Evolutionary conservation across 2,888 invertebrate species (phyloP).

Genomic region (Cheilosia pagana): DNA sequence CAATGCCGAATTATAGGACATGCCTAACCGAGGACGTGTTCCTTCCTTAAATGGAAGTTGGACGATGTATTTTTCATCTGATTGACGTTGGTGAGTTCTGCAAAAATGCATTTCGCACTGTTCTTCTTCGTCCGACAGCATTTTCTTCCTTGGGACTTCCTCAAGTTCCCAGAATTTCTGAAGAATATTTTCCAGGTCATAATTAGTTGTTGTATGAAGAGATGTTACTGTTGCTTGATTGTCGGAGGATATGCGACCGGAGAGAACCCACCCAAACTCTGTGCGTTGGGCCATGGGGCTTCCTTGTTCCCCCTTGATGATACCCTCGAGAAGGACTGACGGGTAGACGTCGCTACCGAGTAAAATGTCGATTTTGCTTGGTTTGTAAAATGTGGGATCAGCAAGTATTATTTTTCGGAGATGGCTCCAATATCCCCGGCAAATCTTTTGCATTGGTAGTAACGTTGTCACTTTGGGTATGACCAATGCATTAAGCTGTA

Average conservation of each 20-base stretch:
- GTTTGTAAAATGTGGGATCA: neutral
- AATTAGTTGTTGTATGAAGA: neutral
- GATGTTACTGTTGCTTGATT: neutral
- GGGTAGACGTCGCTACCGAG: conserved; percentile 23
- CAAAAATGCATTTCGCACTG: conserved; percentile 15
- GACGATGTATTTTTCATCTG: conserved; percentile 1
- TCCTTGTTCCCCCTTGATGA: conserved; percentile 6
- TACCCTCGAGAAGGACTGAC: conserved; percentile 15
- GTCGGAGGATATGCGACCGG: neutral
- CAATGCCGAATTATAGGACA: conserved; percentile 2
- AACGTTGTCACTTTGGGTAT: conserved; percentile 1
- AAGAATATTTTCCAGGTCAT: neutral
- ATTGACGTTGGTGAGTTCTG: neutral
- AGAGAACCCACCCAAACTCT: neutral
- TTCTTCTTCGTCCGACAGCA: conserved; percentile 10
- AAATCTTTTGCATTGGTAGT: neutral
- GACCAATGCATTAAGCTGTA: neutral
- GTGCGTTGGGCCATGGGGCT: conserved; percentile 13
- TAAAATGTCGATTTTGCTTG: conserved; percentile 17
- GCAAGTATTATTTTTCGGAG: neutral
- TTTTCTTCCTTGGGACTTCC: neutral
- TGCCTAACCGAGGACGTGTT: conserved; percentile 6
- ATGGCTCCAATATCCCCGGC: neutral
- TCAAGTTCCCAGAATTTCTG: conserved; percentile 30
- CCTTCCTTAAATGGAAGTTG: conserved; percentile 29